Conservation (phyloP, 2,797 vertebrate species). For the Carapus acus region DNA sequence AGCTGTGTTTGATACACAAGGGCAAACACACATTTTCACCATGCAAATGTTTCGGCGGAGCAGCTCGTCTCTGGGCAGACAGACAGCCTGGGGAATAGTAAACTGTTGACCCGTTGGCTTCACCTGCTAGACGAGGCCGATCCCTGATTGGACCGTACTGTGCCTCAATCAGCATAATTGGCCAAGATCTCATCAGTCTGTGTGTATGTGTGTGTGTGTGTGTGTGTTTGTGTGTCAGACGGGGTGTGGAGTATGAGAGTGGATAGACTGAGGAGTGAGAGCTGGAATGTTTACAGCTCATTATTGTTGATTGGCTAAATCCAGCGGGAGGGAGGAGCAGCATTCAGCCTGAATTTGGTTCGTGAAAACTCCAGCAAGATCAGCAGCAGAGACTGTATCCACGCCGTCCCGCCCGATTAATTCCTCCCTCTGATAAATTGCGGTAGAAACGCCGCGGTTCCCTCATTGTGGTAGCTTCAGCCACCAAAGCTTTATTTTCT, state of each 20-base stretch:
- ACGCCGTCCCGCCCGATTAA: too few relatives aligned
- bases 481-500: too few relatives aligned
- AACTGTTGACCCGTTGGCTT: slow-evolving; percentile 52
- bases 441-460: too few relatives aligned
- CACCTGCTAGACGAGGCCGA: slow-evolving; percentile 39
- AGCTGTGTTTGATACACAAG: slow-evolving; percentile 53
- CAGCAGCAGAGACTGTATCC: too few relatives aligned
- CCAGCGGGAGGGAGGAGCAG: not conserved
- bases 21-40: slow-evolving; percentile 52
- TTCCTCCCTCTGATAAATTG: too few relatives aligned
- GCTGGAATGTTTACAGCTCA: slow-evolving; percentile 13
- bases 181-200: slow-evolving; percentile 33
- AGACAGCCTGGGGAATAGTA: slow-evolving; percentile 37
- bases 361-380: too few relatives aligned
- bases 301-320: slow-evolving; percentile 52
- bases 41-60: slow-evolving; percentile 44
- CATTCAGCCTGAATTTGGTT: too few relatives aligned
- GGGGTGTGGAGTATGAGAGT: slow-evolving; percentile 17
- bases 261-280: slow-evolving; percentile 20
- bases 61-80: slow-evolving; percentile 33
- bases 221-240: too few relatives aligned
- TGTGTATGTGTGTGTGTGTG: too few relatives aligned
- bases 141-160: slow-evolving; percentile 56
- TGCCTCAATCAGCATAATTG: slow-evolving; percentile 60
- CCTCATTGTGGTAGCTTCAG: too few relatives aligned